Evolutionary conservation across 2,113 vertebrate species (phyloP).

Genomic region (Gnathonemus echidnorhynchus): DNA sequence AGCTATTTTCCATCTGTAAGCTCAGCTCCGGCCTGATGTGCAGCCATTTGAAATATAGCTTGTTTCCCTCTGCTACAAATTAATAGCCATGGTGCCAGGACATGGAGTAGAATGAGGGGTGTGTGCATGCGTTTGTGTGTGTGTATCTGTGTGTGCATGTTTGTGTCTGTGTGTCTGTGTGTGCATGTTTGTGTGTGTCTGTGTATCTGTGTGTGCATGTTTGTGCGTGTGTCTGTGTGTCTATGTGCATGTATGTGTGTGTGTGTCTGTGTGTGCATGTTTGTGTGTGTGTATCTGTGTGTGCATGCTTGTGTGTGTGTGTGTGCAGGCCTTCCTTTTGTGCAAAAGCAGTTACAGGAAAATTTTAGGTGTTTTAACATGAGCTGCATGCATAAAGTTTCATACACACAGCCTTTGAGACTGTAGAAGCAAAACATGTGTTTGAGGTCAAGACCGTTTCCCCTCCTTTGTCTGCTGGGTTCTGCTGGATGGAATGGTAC

Average conservation of each 20-base stretch:
- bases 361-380: neutral
- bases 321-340: neutral
- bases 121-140: neutral
- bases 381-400: neutral
- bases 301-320: neutral
- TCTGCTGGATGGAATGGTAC: neutral
- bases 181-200: neutral
- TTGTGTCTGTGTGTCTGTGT: neutral
- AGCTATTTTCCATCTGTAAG: slow-evolving; percentile 63
- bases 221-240: slow-evolving; percentile 4
- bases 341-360: neutral
- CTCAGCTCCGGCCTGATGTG: slow-evolving; percentile 57
- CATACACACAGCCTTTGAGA: neutral
- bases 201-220: neutral
- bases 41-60: slow-evolving; percentile 61
- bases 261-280: neutral
- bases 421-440: neutral
- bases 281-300: slow-evolving; percentile 9
- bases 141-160: neutral
- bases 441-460: neutral
- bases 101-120: slow-evolving; percentile 40
- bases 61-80: slow-evolving; percentile 65
- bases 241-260: neutral
- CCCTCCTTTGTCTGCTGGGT: neutral
- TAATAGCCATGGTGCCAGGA: slow-evolving; percentile 49